phyloP scores from a whole-genome alignment of 2,797 vertebrate genomes.

The Rhabdophis nuchalis region DNA sequence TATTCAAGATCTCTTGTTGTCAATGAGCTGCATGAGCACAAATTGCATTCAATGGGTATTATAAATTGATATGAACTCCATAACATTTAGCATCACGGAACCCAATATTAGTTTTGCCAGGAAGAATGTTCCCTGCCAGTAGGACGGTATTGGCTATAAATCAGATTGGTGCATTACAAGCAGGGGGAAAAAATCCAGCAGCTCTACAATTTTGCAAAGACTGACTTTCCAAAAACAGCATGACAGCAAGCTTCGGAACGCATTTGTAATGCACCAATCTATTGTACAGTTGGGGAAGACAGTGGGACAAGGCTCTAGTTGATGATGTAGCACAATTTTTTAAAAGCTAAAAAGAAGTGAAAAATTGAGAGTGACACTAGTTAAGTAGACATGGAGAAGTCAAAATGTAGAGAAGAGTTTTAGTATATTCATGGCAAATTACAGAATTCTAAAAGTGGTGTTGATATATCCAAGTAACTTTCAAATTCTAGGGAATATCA shows the following conservation, averaged over 20 bases:
- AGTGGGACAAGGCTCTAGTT: background rate
- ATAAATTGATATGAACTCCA: background rate
- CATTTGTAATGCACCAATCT: background rate
- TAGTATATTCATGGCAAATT: background rate
- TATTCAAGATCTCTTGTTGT: background rate
- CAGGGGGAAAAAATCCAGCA: fast-evolving
- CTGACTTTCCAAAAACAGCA: background rate
- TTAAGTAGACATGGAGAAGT: background rate
- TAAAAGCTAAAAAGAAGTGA: background rate
- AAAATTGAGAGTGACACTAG: background rate
- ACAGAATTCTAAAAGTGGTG: background rate
- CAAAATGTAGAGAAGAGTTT: background rate
- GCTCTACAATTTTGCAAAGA: background rate
- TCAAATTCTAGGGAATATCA: background rate
- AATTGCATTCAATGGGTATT: background rate
- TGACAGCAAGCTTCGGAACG: background rate
- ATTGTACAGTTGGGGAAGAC: background rate
- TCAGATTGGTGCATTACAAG: background rate
- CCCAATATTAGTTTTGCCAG: background rate
- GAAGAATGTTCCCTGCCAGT: background rate
- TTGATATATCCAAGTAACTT: background rate
- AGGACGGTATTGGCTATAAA: background rate
- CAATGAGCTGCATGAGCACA: background rate
- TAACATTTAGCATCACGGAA: background rate
- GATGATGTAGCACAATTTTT: background rate